Evolutionary conservation across 2,113 vertebrate species (phyloP), one percentile per base, ranked within the genome.

Genomic region (Cottus gobio): DNA sequence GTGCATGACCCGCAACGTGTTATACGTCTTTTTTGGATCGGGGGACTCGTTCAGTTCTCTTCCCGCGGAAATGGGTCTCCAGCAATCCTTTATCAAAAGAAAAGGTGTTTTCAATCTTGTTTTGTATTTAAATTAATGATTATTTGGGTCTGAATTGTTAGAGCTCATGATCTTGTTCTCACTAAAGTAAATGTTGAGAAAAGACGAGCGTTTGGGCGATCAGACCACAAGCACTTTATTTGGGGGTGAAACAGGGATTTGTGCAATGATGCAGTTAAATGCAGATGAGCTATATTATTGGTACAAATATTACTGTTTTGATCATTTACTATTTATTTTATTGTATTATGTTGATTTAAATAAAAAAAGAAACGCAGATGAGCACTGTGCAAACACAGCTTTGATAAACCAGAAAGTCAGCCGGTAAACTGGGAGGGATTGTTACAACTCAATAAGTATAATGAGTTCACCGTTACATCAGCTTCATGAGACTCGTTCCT

Each of bases 1-100:
- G 98, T 99, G 39, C 20, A 3, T 4, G 4, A 39, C 22, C 4
- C 9, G 2, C 6, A 26, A 72, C 30, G 9, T 7, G 24, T 22
- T n/a, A 2, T 65, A 44, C 8, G 18, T 18, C 26, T 13, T 7
- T 58, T 42, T 42, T 48, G 8, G 7, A 46, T 46, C 18, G 68
- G n/a, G 11, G n/a, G 3, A 15, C 15, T 42, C 52, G 3, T 57
- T 56, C n/a, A 60, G 13, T 7, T 30, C 30, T 48, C 7, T 48
- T 28, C 2, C 26, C 2, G 2, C 2, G 2, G 13, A 39, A 44
- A 42, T 13, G 44, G 44, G 18, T 73, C 20, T 24, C n/a, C 36
- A 61, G 12, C 22, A 42, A 64, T 39, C 22, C 15, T 15, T 16
- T 3, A 12, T 62, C 20, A 36, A 6, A 62, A 37, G 34, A 62